These are phyloP conservation scores for Protobothrops flavoviridis DNA, from an alignment of 2,113 vertebrate species.

Conservation along the genomic window DNA sequence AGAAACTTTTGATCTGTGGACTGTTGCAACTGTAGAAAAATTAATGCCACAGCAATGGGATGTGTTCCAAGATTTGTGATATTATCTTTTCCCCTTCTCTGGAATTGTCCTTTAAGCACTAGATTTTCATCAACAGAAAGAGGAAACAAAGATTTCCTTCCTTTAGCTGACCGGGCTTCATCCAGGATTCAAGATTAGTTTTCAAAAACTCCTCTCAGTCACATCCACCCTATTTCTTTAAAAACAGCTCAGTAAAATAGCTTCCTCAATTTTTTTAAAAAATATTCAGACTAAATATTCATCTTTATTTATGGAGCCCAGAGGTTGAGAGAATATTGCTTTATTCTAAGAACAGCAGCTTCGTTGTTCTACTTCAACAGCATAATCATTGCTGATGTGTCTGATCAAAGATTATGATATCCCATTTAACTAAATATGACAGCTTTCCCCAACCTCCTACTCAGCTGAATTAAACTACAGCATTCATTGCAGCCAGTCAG, in stretches of 20 bases:
- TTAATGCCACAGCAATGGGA: slow-evolving; percentile 46
- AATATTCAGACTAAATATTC: slow-evolving; percentile 55
- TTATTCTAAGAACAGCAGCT: slow-evolving; percentile 22
- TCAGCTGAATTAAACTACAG: neutral
- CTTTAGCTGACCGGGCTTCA: slow-evolving; percentile 46
- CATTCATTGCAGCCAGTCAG: neutral
- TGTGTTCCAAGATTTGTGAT: slow-evolving; percentile 51
- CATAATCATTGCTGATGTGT: neutral
- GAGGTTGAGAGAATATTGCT: slow-evolving; percentile 21
- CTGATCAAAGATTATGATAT: neutral
- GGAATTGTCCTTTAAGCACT: slow-evolving; percentile 59
- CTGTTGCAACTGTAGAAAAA: slow-evolving; percentile 32
- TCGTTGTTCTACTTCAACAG: slow-evolving; percentile 15
- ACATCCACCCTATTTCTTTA: slow-evolving; percentile 10
- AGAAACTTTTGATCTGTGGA: slow-evolving; percentile 15
- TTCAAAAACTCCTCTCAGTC: slow-evolving; percentile 32
- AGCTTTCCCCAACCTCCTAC: neutral
- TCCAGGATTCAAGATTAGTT: slow-evolving; percentile 53
- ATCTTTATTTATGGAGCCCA: slow-evolving; percentile 20
- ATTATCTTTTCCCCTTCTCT: slow-evolving; percentile 60
- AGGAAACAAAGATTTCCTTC: slow-evolving; percentile 70
- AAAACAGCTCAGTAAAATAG: slow-evolving; percentile 5
- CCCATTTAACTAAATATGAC: neutral
- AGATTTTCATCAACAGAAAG: slow-evolving; percentile 61
- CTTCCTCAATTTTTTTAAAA: slow-evolving; percentile 52